A percentile compares a stretch with the other conserved stretches of the same genome.
Conservation (phyloP, 1,140 invertebrate species). For the Oryctes rhinoceros region DNA sequence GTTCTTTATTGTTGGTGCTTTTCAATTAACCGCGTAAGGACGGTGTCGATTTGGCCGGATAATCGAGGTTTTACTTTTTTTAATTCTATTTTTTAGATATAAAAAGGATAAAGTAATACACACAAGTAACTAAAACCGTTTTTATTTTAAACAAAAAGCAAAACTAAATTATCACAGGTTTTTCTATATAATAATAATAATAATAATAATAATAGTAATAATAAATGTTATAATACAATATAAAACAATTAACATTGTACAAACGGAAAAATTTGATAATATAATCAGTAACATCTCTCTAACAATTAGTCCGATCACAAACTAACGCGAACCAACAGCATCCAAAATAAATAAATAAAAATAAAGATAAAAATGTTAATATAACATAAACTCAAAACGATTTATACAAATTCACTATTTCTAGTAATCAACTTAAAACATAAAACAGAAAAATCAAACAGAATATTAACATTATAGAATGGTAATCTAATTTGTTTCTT, state of each 20-base stretch:
- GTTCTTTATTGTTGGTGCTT: too few species aligned
- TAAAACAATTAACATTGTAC: slow-evolving; percentile 36
- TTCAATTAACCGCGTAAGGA: too few species aligned
- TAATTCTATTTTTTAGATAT: too few species aligned
- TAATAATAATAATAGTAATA: background rate
- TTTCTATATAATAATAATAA: slow-evolving; percentile 36
- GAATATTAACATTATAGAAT: background rate
- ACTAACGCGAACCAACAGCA: background rate
- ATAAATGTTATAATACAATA: background rate
- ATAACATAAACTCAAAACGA: slow-evolving; percentile 34
- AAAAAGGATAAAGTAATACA: background rate
- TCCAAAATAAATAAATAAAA: slow-evolving; percentile 32
- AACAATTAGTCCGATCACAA: background rate
- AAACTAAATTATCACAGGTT: slow-evolving; percentile 46
- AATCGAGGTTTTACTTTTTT: too few species aligned
- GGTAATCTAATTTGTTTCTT: background rate
- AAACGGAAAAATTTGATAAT: slow-evolving; percentile 29
- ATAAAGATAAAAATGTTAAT: slow-evolving; percentile 30
- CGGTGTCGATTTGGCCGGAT: too few species aligned
- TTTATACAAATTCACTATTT: slow-evolving; percentile 40
- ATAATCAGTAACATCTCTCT: background rate
- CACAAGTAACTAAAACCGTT: background rate
- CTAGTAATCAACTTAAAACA: background rate
- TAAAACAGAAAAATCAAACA: background rate
- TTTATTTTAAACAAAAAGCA: slow-evolving; percentile 42